Percentiles rank a stretch among this genome's conserved stretches.
Evolutionary conservation across 2,888 invertebrate genomes (phyloP).

Genomic region (Epinotia bilunana): DNA sequence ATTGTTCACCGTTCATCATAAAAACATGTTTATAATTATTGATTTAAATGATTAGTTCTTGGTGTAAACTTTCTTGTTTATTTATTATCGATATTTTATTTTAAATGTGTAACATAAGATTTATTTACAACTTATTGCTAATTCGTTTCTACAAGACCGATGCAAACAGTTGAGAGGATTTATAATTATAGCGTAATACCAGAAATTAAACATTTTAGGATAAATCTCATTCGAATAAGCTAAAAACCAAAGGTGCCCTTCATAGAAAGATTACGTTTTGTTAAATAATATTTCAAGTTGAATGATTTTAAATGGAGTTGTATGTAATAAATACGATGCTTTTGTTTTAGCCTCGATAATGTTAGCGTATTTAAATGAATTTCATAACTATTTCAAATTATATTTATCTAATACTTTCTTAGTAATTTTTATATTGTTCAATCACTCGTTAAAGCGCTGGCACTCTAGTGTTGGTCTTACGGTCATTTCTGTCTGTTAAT

Average conservation of each 20-base stretch:
- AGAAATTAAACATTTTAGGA: constrained; percentile 83
- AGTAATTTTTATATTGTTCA: constrained; percentile 81
- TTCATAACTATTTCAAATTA: constrained; percentile 83
- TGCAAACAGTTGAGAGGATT: constrained; percentile 78
- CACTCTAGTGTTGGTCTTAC: constrained; percentile 83
- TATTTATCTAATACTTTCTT: constrained; percentile 83
- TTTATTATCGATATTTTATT: constrained; percentile 77
- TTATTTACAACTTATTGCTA: constrained; percentile 83
- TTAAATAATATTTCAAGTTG: constrained; percentile 83
- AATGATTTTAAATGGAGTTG: constrained; percentile 82
- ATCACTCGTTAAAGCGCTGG: constrained; percentile 83
- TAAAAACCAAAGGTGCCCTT: constrained; percentile 95
- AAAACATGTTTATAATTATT: constrained; percentile 64
- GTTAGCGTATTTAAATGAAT: constrained; percentile 81
- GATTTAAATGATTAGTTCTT: constrained; percentile 69
- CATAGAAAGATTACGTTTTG: constrained; percentile 85
- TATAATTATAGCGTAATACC: constrained; percentile 74
- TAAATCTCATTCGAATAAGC: constrained; percentile 87
- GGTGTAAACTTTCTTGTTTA: constrained; percentile 69
- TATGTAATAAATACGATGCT: constrained; percentile 79
- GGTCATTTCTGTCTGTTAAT: constrained; percentile 74
- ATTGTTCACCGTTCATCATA: constrained; percentile 76
- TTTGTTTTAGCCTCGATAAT: constrained; percentile 82
- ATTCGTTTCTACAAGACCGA: constrained; percentile 78
- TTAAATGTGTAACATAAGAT: constrained; percentile 80